Percentiles rank a stretch among this genome's conserved stretches.
Evolutionary conservation across 2,113 vertebrate species (phyloP).

Genomic region (Eidolon helvum): DNA sequence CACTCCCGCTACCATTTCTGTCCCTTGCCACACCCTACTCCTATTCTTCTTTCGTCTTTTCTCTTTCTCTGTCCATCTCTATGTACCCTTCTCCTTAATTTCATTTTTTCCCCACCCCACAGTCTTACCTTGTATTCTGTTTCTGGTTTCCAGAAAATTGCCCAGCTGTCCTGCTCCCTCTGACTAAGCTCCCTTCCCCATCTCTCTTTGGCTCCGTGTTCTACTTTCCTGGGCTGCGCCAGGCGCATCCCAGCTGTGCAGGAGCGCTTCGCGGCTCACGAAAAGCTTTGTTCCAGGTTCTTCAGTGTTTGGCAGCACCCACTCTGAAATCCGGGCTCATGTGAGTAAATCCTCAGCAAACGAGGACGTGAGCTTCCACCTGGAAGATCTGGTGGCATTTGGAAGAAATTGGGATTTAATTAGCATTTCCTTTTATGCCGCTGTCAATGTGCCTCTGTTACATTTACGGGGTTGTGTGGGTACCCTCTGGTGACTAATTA

Average conservation of each 20-base stretch:
- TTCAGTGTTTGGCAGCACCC: fast-evolving
- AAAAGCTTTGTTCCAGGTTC: not conserved
- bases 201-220: not conserved
- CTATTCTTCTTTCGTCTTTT: not conserved
- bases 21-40: not conserved
- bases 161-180: not conserved
- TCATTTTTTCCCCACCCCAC: not conserved
- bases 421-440: conserved; percentile 75
- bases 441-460: conserved; percentile 75
- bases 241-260: fast-evolving
- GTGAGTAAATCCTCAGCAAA: not conserved
- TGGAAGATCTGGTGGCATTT: conserved; percentile 6
- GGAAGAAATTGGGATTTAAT: conserved; percentile 78
- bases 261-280: no score
- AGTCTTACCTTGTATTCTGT: not conserved
- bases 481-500: conserved; percentile 79
- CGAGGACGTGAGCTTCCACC: not conserved
- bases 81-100: not conserved
- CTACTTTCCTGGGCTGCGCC: not conserved
- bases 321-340: not conserved
- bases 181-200: not conserved
- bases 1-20: fast-evolving
- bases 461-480: conserved; percentile 44
- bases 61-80: not conserved
- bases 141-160: conserved; percentile 1